A percentile compares a stretch with the other conserved stretches of the same genome.
phyloP scores from a whole-genome alignment of 2,113 vertebrate genomes.

The Hemichromis elongatus region DNA sequence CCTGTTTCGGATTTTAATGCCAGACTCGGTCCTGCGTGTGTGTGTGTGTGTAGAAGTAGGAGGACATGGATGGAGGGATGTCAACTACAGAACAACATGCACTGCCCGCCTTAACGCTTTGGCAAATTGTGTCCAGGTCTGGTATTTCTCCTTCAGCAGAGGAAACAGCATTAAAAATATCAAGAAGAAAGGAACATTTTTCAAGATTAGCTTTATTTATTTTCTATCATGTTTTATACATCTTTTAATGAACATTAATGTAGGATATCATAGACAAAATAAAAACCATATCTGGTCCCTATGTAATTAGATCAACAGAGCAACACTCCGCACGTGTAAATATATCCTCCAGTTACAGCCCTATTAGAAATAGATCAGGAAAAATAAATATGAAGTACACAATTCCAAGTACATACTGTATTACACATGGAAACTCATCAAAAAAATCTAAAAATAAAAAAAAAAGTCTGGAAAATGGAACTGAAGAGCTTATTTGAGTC shows the following conservation, averaged over 20 bases:
- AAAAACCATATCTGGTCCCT: conserved; percentile 6
- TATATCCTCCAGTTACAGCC: not conserved
- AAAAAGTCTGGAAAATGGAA: conserved; percentile 33
- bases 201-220: conserved; percentile 54
- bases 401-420: conserved; percentile 39
- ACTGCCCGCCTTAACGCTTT: not conserved
- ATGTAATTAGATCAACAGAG: conserved; percentile 19
- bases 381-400: conserved; percentile 65
- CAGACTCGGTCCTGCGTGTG: conserved; percentile 38
- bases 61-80: conserved; percentile 37
- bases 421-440: conserved; percentile 32
- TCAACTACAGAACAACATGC: conserved; percentile 1
- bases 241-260: conserved; percentile 11
- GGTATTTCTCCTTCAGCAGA: not conserved
- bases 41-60: conserved; percentile 18
- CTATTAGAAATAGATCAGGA: conserved; percentile 20
- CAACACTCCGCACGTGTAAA: not conserved
- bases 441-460: conserved; percentile 14
- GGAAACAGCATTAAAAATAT: not conserved
- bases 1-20: conserved; percentile 69
- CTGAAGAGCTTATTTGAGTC: conserved; percentile 62
- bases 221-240: not conserved
- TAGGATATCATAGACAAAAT: conserved; percentile 8
- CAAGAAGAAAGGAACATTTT: not conserved
- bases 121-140: not conserved